Conservation (phyloP, 2,888 invertebrate genomes). For the Ptilodon capucinus region DNA sequence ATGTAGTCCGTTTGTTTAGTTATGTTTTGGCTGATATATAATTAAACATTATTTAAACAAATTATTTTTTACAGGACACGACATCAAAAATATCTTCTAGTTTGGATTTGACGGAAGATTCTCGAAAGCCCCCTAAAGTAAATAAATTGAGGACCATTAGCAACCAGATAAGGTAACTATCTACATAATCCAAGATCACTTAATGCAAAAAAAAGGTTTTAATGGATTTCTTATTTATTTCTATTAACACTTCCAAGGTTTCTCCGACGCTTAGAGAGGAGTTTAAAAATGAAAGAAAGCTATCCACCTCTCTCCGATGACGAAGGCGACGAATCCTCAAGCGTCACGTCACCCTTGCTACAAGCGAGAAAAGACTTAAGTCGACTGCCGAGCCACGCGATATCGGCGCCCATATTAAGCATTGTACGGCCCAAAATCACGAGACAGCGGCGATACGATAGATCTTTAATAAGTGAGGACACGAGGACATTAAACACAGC, state of each 20-base stretch:
- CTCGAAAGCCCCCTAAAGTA: slow-evolving; percentile 83
- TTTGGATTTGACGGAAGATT: slow-evolving; percentile 79
- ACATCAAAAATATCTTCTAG: slow-evolving; percentile 84
- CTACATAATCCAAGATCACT: background rate
- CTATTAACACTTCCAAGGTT: slow-evolving; percentile 77
- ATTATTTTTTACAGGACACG: slow-evolving; percentile 72
- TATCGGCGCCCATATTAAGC: slow-evolving; percentile 72
- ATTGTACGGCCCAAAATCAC: slow-evolving; percentile 73
- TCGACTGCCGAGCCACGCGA: slow-evolving; percentile 64
- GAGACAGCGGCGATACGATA: slow-evolving; percentile 73
- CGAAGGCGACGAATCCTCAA: slow-evolving; percentile 83
- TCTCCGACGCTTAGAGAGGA: slow-evolving; percentile 86
- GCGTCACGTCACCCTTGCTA: slow-evolving; percentile 85
- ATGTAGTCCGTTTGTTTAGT: background rate
- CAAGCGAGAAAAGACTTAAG: slow-evolving; percentile 68
- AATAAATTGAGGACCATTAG: slow-evolving; percentile 88
- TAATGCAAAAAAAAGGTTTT: background rate
- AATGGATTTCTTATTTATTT: background rate
- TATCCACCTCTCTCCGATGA: slow-evolving; percentile 83
- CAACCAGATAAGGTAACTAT: slow-evolving; percentile 87
- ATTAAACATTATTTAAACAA: background rate
- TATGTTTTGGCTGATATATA: background rate
- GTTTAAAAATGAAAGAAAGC: slow-evolving; percentile 86
- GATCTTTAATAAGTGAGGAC: slow-evolving; percentile 69
- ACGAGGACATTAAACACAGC: slow-evolving; percentile 69